Base-by-base conservation (phyloP, 2,888 invertebrate species). In the Calliopum simillimum region DNA sequence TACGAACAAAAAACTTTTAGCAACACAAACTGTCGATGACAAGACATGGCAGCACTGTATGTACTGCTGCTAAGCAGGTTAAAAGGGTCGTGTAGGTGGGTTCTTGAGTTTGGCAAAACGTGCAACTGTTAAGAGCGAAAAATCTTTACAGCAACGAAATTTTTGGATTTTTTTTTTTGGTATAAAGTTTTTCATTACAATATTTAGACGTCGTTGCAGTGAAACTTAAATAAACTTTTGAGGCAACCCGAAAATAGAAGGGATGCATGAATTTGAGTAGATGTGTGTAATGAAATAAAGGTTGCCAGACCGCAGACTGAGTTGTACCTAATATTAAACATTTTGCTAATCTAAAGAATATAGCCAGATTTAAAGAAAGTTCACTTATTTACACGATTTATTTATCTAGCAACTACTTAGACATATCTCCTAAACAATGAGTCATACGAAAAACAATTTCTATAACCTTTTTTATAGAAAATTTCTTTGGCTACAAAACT, bases 1-100 rank as follows among this genome's bases (percentile, higher is more conserved):
- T 33, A 33, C 33, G 33, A 63, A 16, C 11, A 47, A 53, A 49
- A 69, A 69, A 69, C 61, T 64, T 64, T 68, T 61, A 14, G 25
- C 59, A 68, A 41, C 69, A 46, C 64, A 69, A 69, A 69, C 69
- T 69, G 69, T 64, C 64, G 69, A 69, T 69, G 69, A 69, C 69
- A 63, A 43, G 62, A 59, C 41, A 41, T 11, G 43, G 41, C 23
- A 44, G 21, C 33, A 8, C 33, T n/a, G n/a, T n/a, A n/a, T n/a
- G n/a, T n/a, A n/a, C n/a, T 33, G 33, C 8, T 49, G 49, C 12
- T n/a, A 19, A 47, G 46, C n/a, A 12, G 16, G 59, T 3, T 19
- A 5, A 43, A 14, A 33, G 21, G 21, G 23, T 25, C 23, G 12
- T n/a, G 44, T 41, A 2, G 14, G n/a, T 16, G 14, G 33, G 19